phyloP scores from a whole-genome alignment of 2,113 vertebrate species.

The Nothoprocta pentlandii region DNA sequence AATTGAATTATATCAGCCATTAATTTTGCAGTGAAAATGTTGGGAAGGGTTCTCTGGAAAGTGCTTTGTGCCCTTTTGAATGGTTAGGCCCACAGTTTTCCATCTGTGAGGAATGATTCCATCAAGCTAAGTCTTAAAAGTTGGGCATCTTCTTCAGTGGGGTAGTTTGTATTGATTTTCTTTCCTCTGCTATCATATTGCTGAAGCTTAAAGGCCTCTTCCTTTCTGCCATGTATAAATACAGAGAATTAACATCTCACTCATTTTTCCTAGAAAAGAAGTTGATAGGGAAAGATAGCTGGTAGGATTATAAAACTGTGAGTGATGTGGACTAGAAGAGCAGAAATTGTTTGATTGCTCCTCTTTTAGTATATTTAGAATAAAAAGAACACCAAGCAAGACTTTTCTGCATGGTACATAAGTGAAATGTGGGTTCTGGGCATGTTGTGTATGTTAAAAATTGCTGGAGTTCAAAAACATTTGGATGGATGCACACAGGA shows the following conservation, averaged over 20 bases:
- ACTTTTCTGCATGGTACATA: not conserved
- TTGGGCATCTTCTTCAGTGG: not conserved
- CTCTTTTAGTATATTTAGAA: too few species aligned
- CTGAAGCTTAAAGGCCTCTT: not conserved
- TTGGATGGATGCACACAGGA: not conserved
- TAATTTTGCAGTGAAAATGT: not conserved
- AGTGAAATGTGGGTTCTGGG: not conserved
- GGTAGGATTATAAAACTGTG: not conserved
- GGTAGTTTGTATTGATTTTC: not conserved
- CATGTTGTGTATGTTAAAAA: not conserved
- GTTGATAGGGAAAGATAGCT: not conserved
- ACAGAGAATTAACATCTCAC: not conserved
- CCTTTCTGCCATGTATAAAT: not conserved
- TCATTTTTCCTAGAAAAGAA: not conserved
- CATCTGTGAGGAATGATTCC: not conserved
- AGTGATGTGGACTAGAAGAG: not conserved
- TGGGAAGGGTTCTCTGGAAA: not conserved
- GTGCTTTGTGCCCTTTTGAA: not conserved
- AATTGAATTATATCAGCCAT: not conserved
- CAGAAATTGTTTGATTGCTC: accelerated
- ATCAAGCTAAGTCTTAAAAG: not conserved
- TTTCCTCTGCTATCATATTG: not conserved
- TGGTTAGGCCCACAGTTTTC: not conserved
- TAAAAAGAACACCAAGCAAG: too few species aligned
- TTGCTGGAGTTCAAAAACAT: not conserved